phyloP scores from a whole-genome alignment of 2,797 vertebrate genomes.

The Anableps anableps region DNA sequence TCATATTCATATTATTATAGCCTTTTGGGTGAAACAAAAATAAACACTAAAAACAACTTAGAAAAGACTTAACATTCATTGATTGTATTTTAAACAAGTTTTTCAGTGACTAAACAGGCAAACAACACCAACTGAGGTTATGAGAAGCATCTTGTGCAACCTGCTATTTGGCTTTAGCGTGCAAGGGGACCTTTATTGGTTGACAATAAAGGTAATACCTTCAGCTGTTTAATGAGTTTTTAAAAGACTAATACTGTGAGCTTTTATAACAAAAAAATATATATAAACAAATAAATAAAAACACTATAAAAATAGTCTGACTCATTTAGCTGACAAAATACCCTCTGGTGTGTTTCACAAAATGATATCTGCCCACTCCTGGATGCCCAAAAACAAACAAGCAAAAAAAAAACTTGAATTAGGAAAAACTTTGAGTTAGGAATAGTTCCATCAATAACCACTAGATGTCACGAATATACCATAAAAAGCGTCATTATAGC shows the following conservation, averaged over 20 bases:
- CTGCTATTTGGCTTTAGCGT: neutral
- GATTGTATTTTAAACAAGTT: neutral
- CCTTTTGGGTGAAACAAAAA: neutral
- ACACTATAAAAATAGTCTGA: neutral
- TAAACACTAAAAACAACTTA: neutral
- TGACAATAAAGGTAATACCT: neutral
- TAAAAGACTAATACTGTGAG: neutral
- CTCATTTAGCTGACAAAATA: neutral
- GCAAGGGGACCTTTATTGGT: neutral
- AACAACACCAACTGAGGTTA: neutral
- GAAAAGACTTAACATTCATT: neutral
- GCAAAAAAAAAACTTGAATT: neutral
- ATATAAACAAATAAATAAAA: neutral
- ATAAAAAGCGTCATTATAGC: fast-evolving
- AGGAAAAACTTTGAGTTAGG: neutral
- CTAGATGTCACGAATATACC: neutral
- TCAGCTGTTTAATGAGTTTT: neutral
- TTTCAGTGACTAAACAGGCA: neutral
- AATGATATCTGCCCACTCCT: neutral
- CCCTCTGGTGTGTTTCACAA: neutral
- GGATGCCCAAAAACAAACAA: neutral
- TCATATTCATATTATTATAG: neutral
- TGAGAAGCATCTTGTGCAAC: neutral
- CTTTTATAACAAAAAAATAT: no score
- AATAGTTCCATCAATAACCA: neutral